phyloP scores from a whole-genome alignment of 1,140 invertebrate genomes.

The Aphelenchoides fujianensis region DNA sequence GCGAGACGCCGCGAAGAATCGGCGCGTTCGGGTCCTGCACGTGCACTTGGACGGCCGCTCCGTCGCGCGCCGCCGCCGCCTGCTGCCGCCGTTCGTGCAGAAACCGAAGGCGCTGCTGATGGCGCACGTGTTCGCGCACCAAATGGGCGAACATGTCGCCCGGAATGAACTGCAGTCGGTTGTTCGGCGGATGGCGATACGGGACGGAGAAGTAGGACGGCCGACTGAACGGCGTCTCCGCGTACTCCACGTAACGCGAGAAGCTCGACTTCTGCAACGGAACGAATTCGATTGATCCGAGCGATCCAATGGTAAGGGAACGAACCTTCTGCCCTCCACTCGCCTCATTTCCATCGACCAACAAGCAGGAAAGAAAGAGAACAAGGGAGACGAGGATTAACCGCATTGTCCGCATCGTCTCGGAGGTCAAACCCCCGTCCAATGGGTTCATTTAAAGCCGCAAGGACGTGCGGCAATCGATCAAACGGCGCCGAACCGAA shows the following conservation, averaged over 20 bases:
- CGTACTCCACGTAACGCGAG: slow-evolving; percentile 15
- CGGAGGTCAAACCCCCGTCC: no score
- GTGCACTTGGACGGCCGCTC: no score
- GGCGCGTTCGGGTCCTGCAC: slow-evolving; percentile 6
- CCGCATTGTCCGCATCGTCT: background rate
- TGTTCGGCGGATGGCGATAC: background rate
- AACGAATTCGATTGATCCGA: background rate
- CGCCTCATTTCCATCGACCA: background rate
- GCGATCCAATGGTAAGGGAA: no score
- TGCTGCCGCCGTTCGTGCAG: background rate
- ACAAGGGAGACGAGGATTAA: background rate
- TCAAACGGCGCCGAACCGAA: no score
- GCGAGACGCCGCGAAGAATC: slow-evolving; percentile 14
- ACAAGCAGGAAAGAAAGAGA: background rate
- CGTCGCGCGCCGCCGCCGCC: no score
- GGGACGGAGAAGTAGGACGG: slow-evolving; percentile 19
- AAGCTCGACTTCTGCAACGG: background rate
- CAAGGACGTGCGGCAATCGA: background rate
- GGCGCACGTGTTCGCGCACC: slow-evolving; percentile 15
- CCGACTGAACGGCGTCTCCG: slow-evolving; percentile 20
- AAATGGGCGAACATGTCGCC: slow-evolving; percentile 25
- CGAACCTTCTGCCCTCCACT: background rate
- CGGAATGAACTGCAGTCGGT: no score
- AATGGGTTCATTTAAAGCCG: no score
- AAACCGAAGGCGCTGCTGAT: slow-evolving; percentile 15